These are phyloP conservation scores for Pectinophora gossypiella DNA, from an alignment of 1,140 invertebrate genomes.

Conservation along the genomic window DNA sequence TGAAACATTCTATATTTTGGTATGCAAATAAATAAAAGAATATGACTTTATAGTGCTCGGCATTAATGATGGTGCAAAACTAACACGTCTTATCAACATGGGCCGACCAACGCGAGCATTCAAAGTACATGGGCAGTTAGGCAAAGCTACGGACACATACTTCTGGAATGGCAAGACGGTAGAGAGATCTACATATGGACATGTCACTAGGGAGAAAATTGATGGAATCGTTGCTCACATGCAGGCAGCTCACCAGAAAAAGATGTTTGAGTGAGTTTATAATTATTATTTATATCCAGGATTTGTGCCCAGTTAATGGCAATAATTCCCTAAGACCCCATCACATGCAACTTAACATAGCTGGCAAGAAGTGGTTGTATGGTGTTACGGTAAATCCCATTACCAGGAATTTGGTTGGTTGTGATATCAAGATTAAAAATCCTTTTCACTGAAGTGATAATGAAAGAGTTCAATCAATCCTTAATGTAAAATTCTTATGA, in stretches of 20 bases:
- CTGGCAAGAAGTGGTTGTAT: too few relatives aligned
- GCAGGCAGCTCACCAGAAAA: slow-evolving; percentile 88
- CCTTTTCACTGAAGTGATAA: too few relatives aligned
- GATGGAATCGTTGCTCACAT: slow-evolving; percentile 84
- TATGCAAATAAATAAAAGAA: slow-evolving; percentile 5
- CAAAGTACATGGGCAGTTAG: slow-evolving; percentile 86
- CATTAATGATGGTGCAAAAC: slow-evolving; percentile 79
- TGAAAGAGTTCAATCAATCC: too few relatives aligned
- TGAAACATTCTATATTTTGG: too few relatives aligned
- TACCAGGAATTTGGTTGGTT: too few relatives aligned
- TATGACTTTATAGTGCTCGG: slow-evolving; percentile 78
- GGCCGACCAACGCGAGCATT: slow-evolving; percentile 80
- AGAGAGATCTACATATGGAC: slow-evolving; percentile 82
- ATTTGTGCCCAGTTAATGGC: too few relatives aligned
- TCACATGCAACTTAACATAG: too few relatives aligned
- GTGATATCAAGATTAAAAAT: too few relatives aligned
- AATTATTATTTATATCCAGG: slow-evolving; percentile 8
- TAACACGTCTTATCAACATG: slow-evolving; percentile 74
- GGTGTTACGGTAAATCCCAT: too few relatives aligned
- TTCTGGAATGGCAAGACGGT: slow-evolving; percentile 83
- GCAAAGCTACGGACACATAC: slow-evolving; percentile 85
- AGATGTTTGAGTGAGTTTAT: slow-evolving; percentile 86
- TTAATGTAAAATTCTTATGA: neutral
- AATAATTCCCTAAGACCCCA: too few relatives aligned
- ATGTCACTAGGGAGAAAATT: slow-evolving; percentile 80